Percentiles rank a stretch among this genome's conserved stretches.
phyloP scores from a whole-genome alignment of 2,113 vertebrate genomes.

The Alligator sinensis region DNA sequence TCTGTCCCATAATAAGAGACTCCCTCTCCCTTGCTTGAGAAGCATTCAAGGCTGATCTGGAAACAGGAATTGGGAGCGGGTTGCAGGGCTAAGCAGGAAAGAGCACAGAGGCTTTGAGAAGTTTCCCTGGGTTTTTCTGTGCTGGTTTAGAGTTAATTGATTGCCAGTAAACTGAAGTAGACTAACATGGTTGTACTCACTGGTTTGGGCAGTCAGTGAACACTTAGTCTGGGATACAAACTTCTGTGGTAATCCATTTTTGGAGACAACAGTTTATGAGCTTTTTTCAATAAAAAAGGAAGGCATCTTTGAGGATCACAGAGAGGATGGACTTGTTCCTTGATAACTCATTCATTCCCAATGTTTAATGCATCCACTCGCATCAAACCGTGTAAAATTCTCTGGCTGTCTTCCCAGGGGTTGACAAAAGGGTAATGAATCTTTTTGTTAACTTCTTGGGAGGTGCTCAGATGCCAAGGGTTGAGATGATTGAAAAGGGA shows the following conservation, averaged over 20 bases:
- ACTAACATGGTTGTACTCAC: too few species aligned
- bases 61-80: too few species aligned
- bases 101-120: not conserved
- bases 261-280: too few species aligned
- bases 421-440: not conserved
- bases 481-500: not conserved
- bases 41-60: not conserved
- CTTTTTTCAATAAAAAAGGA: too few species aligned
- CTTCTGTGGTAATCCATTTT: too few species aligned
- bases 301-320: too few species aligned
- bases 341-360: too few species aligned
- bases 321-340: too few species aligned
- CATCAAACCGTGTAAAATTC: rapidly evolving
- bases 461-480: not conserved
- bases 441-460: not conserved
- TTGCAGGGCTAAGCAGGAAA: too few species aligned
- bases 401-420: not conserved
- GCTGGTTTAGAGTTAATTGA: rapidly evolving
- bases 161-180: not conserved
- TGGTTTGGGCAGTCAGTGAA: too few species aligned
- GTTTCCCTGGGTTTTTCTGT: not conserved
- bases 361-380: not conserved
- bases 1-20: not conserved
- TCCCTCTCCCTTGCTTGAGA: rapidly evolving
- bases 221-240: too few species aligned